Conservation (phyloP, 2,888 invertebrate species). For the Eilema caniola region DNA sequence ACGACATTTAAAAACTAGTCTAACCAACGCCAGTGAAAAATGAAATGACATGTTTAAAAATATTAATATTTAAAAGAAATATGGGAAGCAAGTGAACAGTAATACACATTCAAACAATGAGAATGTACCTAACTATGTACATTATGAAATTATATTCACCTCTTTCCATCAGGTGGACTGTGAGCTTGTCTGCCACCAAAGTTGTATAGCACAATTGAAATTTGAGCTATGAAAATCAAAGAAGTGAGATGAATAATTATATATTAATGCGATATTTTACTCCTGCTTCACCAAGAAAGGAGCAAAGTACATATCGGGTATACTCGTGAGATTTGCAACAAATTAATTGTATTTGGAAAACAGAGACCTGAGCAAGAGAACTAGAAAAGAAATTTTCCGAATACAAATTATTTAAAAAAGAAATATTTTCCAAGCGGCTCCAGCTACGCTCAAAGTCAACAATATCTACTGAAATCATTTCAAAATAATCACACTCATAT, state of each 20-base stretch:
- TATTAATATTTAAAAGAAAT: not conserved
- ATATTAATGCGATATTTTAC: not conserved
- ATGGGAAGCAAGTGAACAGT: not conserved
- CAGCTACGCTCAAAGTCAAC: not conserved
- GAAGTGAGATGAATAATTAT: not conserved
- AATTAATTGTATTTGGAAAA: no score
- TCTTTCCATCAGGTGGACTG: no score
- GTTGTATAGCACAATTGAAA: no score
- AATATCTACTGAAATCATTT: not conserved
- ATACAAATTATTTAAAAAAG: not conserved
- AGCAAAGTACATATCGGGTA: no score
- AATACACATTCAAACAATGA: not conserved
- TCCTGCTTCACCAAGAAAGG: no score
- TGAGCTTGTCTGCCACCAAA: no score
- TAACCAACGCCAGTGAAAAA: no score
- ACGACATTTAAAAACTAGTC: not conserved
- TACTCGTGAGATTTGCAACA: no score
- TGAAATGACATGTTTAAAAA: no score
- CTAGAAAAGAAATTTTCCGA: not conserved
- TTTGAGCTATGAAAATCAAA: not conserved
- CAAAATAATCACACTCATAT: conserved; percentile 16
- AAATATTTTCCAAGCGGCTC: no score
- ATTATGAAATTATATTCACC: not conserved
- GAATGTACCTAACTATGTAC: not conserved
- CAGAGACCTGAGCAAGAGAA: no score